These are phyloP conservation scores for Diaperis boleti DNA, from an alignment of 2,888 invertebrate genomes.

Conservation along the genomic window DNA sequence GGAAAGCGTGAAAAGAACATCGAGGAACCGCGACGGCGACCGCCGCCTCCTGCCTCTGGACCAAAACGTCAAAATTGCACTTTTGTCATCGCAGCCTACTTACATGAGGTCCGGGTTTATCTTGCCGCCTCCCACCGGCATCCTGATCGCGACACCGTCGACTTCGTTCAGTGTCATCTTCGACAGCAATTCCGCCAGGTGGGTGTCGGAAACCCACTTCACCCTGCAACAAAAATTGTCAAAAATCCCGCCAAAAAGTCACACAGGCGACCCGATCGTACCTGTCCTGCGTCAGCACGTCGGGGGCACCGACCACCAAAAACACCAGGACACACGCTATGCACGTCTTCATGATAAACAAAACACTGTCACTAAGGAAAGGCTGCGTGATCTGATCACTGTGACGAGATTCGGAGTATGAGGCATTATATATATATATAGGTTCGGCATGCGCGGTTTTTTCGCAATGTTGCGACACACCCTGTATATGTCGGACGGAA, in stretches of 20 bases:
- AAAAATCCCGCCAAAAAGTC: not conserved
- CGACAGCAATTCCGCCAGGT: constrained; percentile 57
- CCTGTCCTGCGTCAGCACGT: constrained; percentile 31
- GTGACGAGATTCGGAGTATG: constrained; percentile 7
- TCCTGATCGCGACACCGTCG: constrained; percentile 56
- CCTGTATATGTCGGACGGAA: no score
- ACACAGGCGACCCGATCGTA: constrained; percentile 1
- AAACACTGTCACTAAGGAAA: constrained; percentile 16
- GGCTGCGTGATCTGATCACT: constrained; percentile 1
- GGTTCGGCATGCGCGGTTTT: no score
- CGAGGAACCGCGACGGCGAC: constrained; percentile 50
- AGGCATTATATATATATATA: no score
- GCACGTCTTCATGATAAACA: constrained; percentile 14
- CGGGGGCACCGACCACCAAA: constrained; percentile 18
- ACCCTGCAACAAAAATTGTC: constrained; percentile 48
- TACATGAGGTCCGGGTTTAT: constrained; percentile 56
- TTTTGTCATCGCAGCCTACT: constrained; percentile 44
- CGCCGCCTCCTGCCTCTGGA: constrained; percentile 54
- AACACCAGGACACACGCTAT: constrained; percentile 21
- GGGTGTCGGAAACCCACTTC: constrained; percentile 56
- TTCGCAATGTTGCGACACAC: no score
- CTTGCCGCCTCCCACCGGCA: constrained; percentile 57
- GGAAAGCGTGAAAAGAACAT: constrained; percentile 54
- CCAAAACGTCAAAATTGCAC: no score
- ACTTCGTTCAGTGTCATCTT: constrained; percentile 55